Evolutionary conservation across 1,140 invertebrate species (phyloP).

Genomic region (Neocloeon triangulifer): DNA sequence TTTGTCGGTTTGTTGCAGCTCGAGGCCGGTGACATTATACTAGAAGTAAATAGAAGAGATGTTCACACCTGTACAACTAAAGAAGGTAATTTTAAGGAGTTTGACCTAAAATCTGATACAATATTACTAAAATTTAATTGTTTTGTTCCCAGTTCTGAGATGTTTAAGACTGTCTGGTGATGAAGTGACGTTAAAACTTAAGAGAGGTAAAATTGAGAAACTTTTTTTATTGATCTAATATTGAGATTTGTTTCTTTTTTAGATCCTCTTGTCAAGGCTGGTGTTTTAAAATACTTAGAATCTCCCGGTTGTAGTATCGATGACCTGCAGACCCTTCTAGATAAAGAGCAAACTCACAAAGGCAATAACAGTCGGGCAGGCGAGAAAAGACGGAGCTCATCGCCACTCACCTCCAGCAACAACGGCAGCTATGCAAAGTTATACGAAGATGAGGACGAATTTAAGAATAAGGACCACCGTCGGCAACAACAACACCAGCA

Average conservation of each 20-base stretch:
- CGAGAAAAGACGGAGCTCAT: no score
- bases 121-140: constrained; percentile 4
- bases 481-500: constrained; percentile 12
- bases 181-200: constrained; percentile 66
- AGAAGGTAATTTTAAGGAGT: constrained; percentile 38
- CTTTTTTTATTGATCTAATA: constrained; percentile 4
- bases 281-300: constrained; percentile 47
- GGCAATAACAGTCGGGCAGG: background rate
- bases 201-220: constrained; percentile 57
- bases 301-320: constrained; percentile 14
- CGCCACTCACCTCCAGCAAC: no score
- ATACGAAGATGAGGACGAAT: no score
- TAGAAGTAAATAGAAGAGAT: constrained; percentile 80
- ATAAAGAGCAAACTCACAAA: constrained; percentile 2
- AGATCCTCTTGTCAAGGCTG: constrained; percentile 70
- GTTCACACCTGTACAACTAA: constrained; percentile 74
- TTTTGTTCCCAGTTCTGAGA: constrained; percentile 53
- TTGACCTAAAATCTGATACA: background rate
- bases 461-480: background rate
- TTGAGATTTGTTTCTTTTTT: constrained; percentile 11
- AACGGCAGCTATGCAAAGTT: no score
- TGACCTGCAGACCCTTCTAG: constrained; percentile 5
- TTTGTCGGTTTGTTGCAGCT: constrained; percentile 29
- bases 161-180: constrained; percentile 69
- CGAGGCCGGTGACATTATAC: constrained; percentile 75